phyloP scores from a whole-genome alignment of 1,140 invertebrate species.

The Ceratosolen solmsi region DNA sequence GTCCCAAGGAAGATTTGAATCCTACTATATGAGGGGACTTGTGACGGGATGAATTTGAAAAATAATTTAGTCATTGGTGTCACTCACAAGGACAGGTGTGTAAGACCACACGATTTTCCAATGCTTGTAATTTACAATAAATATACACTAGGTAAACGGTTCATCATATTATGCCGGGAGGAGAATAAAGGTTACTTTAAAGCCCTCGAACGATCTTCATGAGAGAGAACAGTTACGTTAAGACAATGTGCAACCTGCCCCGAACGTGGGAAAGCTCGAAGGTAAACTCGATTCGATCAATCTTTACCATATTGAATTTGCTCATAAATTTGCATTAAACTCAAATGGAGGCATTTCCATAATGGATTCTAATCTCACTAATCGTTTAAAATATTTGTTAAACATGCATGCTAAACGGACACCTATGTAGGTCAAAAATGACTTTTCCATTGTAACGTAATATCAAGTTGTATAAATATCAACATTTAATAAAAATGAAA shows the following conservation, averaged over 20 bases:
- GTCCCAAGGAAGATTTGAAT: too few species aligned
- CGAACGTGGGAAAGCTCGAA: constrained; percentile 1
- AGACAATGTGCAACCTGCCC: not conserved
- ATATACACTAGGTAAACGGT: not conserved
- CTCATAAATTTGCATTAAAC: not conserved
- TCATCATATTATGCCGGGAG: not conserved
- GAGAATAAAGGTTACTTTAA: not conserved
- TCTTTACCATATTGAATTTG: not conserved
- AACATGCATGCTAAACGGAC: not conserved
- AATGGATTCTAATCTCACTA: not conserved
- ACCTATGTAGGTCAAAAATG: not conserved
- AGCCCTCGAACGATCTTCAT: not conserved
- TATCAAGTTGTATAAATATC: too few species aligned
- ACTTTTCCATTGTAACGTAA: not conserved
- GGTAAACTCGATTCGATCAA: not conserved
- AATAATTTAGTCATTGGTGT: too few species aligned
- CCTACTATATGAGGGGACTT: too few species aligned
- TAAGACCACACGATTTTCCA: not conserved
- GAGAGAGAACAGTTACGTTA: not conserved
- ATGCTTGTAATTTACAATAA: not conserved
- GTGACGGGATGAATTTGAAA: too few species aligned
- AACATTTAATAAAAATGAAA: too few species aligned
- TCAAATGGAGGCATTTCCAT: not conserved
- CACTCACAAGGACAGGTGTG: too few species aligned
- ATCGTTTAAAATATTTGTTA: not conserved